Percentiles rank a stretch among this genome's conserved stretches.
Conservation (phyloP, 2,113 vertebrate species). For the Xyrauchen texanus region DNA sequence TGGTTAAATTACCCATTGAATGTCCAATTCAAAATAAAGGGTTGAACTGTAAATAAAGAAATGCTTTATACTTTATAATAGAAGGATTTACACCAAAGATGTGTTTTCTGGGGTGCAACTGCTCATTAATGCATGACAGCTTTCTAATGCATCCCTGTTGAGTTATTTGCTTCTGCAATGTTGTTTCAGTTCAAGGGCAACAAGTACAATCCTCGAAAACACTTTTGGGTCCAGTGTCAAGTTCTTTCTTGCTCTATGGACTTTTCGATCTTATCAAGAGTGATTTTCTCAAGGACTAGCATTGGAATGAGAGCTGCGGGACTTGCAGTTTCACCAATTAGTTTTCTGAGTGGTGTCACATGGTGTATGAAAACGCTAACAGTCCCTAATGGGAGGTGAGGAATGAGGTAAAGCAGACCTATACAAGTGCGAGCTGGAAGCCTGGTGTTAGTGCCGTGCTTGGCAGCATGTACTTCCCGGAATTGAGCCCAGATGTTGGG, state of each 20-base stretch:
- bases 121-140: no score
- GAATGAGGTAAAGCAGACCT: slow-evolving; percentile 38
- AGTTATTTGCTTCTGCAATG: background rate
- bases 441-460: background rate
- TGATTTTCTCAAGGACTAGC: slow-evolving; percentile 21
- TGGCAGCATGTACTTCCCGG: background rate
- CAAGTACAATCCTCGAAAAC: background rate
- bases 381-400: background rate
- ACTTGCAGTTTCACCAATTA: slow-evolving; percentile 37
- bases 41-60: no score
- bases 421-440: slow-evolving; percentile 17
- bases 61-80: no score
- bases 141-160: background rate
- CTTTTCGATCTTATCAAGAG: slow-evolving; percentile 19
- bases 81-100: background rate
- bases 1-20: no score
- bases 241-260: background rate
- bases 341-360: background rate
- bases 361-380: slow-evolving; percentile 27
- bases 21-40: no score
- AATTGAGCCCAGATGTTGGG: slow-evolving; percentile 8
- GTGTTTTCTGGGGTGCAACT: no score
- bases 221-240: background rate
- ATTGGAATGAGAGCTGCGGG: slow-evolving; percentile 7
- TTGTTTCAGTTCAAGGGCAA: slow-evolving; percentile 6